These are phyloP conservation scores for Trematocara macrostoma DNA, from an alignment of 2,113 vertebrate species.

Conservation along the genomic window DNA sequence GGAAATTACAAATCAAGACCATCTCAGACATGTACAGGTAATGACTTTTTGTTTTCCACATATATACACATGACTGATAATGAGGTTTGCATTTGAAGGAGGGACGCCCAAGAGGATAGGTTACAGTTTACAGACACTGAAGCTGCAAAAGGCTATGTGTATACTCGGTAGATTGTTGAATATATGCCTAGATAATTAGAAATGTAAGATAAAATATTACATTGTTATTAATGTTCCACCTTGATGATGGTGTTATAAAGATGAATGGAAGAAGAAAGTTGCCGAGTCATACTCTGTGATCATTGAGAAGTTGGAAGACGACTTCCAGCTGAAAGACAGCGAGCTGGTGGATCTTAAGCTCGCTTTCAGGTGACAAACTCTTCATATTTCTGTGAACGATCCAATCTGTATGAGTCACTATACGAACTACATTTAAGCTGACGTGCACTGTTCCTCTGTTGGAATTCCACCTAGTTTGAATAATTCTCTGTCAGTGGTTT, in stretches of 20 bases:
- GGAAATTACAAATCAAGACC: slow-evolving; percentile 98
- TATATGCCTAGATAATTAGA: not conserved
- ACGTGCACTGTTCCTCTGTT: not conserved
- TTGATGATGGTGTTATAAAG: slow-evolving; percentile 54
- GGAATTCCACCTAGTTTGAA: not conserved
- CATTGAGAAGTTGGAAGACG: slow-evolving; percentile 82
- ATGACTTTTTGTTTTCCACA: slow-evolving; percentile 5
- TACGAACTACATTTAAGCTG: not conserved
- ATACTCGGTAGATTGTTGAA: not conserved
- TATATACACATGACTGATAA: not conserved
- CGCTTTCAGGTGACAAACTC: slow-evolving; percentile 81
- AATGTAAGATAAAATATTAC: not conserved
- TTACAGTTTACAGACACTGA: not conserved
- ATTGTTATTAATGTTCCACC: not conserved
- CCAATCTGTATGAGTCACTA: not conserved
- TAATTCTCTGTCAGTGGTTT: not conserved
- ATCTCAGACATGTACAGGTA: slow-evolving; percentile 94
- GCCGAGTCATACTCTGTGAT: slow-evolving; percentile 86
- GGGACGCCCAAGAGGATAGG: not conserved
- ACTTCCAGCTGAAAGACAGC: slow-evolving; percentile 83
- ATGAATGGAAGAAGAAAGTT: slow-evolving; percentile 98
- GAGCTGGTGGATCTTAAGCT: slow-evolving; percentile 80
- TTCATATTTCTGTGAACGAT: not conserved
- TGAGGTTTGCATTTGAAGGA: not conserved
- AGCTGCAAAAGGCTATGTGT: not conserved